Evolutionary conservation across 2,888 invertebrate genomes (phyloP), one percentile per base, ranked within the genome.

Genomic region (Cantharis flavilabris): DNA sequence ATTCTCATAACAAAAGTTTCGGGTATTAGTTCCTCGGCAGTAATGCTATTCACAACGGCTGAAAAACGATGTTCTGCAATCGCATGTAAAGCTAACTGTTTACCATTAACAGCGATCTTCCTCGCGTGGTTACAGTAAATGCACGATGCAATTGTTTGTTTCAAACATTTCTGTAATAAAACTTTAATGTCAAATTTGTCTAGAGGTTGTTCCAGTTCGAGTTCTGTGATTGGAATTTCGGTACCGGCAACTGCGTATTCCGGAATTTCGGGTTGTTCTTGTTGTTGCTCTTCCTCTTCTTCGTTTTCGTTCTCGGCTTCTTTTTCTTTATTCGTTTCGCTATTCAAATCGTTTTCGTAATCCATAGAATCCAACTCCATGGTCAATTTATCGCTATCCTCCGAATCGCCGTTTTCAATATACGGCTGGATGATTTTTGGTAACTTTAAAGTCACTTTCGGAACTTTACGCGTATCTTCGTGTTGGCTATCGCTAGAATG

Each of bases 71-170:
- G 96, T 84, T 95, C 92, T 0, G 93, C 91, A 14, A 96, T 92
- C 87, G 96, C 92, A 85, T 97, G 96, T 63, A 96, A 87, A 9
- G 94, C 93, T 71, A 97, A 89, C 84, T 95, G 95, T 86, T 93
- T 93, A 71, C 94, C 96, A 87, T 96, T 95, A 0, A 96, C 95
- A 11, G 95, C 94, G 82, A 97, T 95, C 83, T 94, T 94, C 18
- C 95, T 91, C 0, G 95, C 96, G 89, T 96, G 96, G 85, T 96
- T 95, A 85, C 96, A 97, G 86, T 95, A 97, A 75, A 96, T 92
- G 86, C 97, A 97, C 78, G 90, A 90, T 9, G 91, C 89, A 84
- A 93, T 91, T 0, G 95, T 94, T 13, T 92, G 91, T 80, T 91
- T 90, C 71, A 96, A 89, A 87, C 95, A 96, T 80, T 93, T 93